Evolutionary conservation across 2,888 invertebrate genomes (phyloP).

Genomic region (Saturnia pavonia): DNA sequence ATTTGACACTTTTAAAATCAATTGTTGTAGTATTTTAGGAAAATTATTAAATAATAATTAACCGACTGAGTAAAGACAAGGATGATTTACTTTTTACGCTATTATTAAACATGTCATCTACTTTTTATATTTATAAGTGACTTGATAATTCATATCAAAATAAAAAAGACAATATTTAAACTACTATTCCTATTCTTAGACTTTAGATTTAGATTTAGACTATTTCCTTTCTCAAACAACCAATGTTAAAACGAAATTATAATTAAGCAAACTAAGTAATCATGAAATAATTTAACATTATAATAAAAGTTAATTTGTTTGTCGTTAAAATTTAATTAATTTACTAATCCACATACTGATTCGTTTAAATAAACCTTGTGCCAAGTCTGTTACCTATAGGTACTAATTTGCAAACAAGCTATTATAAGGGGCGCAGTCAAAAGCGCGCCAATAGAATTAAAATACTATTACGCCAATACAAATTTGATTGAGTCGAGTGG

Average conservation of each 20-base stretch:
- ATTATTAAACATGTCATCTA: background rate
- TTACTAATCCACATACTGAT: conserved; percentile 30
- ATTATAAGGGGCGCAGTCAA: conserved; percentile 63
- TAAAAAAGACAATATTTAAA: too few relatives aligned
- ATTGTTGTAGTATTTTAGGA: too few relatives aligned
- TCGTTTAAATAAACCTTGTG: conserved; percentile 44
- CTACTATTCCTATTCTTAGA: too few relatives aligned
- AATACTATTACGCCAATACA: conserved; percentile 78
- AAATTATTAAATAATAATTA: too few relatives aligned
- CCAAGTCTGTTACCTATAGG: conserved; percentile 48
- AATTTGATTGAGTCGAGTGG: conserved; percentile 69
- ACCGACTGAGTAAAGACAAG: background rate
- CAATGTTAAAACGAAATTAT: background rate
- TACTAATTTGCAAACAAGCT: conserved; percentile 71
- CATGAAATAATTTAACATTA: background rate
- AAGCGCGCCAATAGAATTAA: conserved; percentile 78
- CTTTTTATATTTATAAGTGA: too few relatives aligned
- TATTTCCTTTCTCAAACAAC: background rate
- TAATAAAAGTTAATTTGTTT: background rate
- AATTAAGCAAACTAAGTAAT: too few relatives aligned
- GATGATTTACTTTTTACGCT: background rate
- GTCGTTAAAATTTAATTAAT: conserved; percentile 35
- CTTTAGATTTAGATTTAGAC: too few relatives aligned
- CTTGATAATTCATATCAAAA: too few relatives aligned
- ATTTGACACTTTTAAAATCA: background rate